Percentiles rank a stretch among this genome's conserved stretches.
Evolutionary conservation across 2,113 vertebrate genomes (phyloP).

Genomic region (Varanus salvator): DNA sequence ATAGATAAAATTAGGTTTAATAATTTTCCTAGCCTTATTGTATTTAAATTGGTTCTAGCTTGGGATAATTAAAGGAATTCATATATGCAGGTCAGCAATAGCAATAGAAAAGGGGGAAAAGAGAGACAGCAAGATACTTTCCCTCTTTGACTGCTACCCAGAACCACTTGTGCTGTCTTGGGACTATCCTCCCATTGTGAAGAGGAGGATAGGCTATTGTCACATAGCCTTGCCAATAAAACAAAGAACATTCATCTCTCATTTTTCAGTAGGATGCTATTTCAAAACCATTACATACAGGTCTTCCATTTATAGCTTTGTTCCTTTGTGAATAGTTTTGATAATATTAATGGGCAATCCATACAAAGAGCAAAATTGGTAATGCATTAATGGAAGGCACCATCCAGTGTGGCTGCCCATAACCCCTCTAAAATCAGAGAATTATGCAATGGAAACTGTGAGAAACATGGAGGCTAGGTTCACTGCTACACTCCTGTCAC

Average conservation of each 20-base stretch:
- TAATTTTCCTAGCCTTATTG: conserved; percentile 26
- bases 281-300: neutral
- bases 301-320: neutral
- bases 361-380: neutral
- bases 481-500: too few species aligned
- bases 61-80: neutral
- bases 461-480: too few species aligned
- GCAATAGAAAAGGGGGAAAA: too few species aligned
- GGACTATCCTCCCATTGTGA: neutral
- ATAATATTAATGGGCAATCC: neutral
- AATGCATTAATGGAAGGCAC: too few species aligned
- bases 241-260: neutral
- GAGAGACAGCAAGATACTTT: neutral
- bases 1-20: conserved; percentile 42
- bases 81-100: neutral
- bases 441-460: too few species aligned
- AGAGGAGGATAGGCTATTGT: too few species aligned
- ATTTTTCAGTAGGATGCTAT: neutral
- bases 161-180: neutral
- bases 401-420: too few species aligned
- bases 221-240: neutral
- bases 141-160: neutral
- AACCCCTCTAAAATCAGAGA: too few species aligned
- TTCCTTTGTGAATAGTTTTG: neutral
- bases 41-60: conserved; percentile 46